Percentiles rank a stretch among this genome's conserved stretches.
Conservation (phyloP, 2,888 invertebrate species). For the Tachina grossa region DNA sequence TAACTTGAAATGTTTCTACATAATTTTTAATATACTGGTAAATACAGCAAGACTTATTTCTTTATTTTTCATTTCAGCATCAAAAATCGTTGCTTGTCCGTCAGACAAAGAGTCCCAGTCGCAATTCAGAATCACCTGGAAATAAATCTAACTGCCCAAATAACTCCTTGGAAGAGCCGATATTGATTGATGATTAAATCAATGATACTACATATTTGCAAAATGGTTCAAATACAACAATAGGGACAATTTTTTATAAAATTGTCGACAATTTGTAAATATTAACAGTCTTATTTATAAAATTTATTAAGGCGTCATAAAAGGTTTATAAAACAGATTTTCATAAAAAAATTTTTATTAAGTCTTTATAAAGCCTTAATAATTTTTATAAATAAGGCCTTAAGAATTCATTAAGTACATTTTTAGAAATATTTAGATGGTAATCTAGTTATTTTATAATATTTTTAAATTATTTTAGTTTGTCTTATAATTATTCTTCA, state of each 20-base stretch:
- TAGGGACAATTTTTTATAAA: constrained; percentile 18
- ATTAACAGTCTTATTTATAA: neutral
- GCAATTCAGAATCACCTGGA: constrained; percentile 15
- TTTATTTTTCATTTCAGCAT: constrained; percentile 56
- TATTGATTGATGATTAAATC: constrained; percentile 67
- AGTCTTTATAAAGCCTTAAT: too few species aligned
- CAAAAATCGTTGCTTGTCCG: constrained; percentile 67
- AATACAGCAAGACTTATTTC: neutral
- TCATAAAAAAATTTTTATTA: too few species aligned
- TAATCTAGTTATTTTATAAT: constrained; percentile 38
- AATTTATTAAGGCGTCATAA: too few species aligned
- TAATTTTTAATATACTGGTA: neutral
- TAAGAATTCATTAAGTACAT: constrained; percentile 19
- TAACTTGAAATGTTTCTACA: too few species aligned
- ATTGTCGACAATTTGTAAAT: constrained; percentile 52
- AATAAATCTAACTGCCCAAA: constrained; percentile 10
- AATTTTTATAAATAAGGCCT: too few species aligned
- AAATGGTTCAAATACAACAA: constrained; percentile 7
- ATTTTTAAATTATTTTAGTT: constrained; percentile 36
- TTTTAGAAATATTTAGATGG: constrained; percentile 30
- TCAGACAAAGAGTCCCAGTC: constrained; percentile 43
- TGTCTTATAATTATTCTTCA: neutral
- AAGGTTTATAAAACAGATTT: too few species aligned
- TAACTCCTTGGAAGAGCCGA: constrained; percentile 59
- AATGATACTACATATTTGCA: neutral